Evolutionary conservation across 2,113 vertebrate genomes (phyloP).

Genomic region (Silurus glanis): DNA sequence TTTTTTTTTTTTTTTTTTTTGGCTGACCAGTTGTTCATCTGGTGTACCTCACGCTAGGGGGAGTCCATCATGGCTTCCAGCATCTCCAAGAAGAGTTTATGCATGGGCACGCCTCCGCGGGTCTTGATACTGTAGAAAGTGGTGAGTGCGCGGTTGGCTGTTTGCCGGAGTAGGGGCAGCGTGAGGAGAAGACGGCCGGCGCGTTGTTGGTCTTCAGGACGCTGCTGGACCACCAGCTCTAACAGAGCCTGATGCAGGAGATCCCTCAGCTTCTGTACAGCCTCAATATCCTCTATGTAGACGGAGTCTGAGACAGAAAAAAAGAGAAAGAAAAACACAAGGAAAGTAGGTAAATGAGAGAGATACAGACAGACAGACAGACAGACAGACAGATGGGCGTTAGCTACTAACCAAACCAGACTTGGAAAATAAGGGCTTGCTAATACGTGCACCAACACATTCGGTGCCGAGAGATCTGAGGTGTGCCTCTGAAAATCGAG

Average conservation of each 20-base stretch:
- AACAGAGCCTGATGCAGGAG: slow-evolving; percentile 87
- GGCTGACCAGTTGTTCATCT: neutral
- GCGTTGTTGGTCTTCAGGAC: slow-evolving; percentile 77
- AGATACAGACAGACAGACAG: neutral
- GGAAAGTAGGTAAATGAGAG: no score
- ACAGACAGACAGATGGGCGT: neutral
- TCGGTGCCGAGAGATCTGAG: neutral
- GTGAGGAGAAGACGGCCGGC: slow-evolving; percentile 87
- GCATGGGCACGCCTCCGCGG: slow-evolving; percentile 89
- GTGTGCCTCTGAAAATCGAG: slow-evolving; percentile 1
- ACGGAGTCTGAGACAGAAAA: slow-evolving; percentile 77
- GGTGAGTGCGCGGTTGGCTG: slow-evolving; percentile 84
- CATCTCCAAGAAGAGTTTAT: slow-evolving; percentile 95
- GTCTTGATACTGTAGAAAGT: slow-evolving; percentile 91
- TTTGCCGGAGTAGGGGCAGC: slow-evolving; percentile 86
- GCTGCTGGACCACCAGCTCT: slow-evolving; percentile 81
- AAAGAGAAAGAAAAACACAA: neutral
- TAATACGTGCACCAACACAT: slow-evolving; percentile 34
- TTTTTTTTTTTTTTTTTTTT: neutral
- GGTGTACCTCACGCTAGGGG: slow-evolving; percentile 58
- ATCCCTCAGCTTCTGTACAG: slow-evolving; percentile 87
- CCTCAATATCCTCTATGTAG: slow-evolving; percentile 89
- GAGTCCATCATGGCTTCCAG: slow-evolving; percentile 96
- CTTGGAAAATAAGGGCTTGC: neutral
- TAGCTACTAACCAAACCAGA: slow-evolving; percentile 7